Conservation (phyloP, 1,140 invertebrate genomes). For the Palaemon carinicauda region DNA sequence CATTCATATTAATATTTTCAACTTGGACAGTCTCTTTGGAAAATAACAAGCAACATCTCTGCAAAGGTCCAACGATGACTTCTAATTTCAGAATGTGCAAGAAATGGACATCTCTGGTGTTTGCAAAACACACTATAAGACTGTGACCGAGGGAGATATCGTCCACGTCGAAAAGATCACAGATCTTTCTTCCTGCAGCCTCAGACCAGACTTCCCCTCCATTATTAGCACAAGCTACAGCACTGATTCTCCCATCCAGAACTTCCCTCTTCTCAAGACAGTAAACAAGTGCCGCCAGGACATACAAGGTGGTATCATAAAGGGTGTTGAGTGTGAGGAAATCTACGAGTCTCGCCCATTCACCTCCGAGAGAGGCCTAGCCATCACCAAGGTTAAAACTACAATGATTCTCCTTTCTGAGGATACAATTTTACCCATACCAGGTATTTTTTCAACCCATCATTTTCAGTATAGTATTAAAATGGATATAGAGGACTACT, state of each 20-base stretch:
- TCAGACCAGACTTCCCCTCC: slow-evolving; percentile 73
- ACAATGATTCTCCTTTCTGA: background rate
- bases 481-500: background rate
- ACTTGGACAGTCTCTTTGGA: background rate
- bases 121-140: slow-evolving; percentile 19
- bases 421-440: background rate
- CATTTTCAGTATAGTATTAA: background rate
- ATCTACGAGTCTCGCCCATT: slow-evolving; percentile 80
- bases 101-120: slow-evolving; percentile 39
- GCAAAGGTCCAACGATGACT: background rate
- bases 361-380: slow-evolving; percentile 74
- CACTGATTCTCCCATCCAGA: slow-evolving; percentile 64
- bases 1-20: no score
- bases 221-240: slow-evolving; percentile 62
- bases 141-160: background rate
- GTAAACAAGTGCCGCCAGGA: slow-evolving; percentile 74
- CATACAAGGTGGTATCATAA: slow-evolving; percentile 75
- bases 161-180: slow-evolving; percentile 69
- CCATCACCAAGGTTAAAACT: slow-evolving; percentile 68
- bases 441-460: background rate
- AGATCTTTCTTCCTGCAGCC: slow-evolving; percentile 78
- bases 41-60: background rate
- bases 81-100: slow-evolving; percentile 4
- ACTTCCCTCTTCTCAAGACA: slow-evolving; percentile 67
- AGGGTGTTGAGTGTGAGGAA: slow-evolving; percentile 75